Conservation (phyloP, 1,140 invertebrate species). For the Heterodera carotae region DNA sequence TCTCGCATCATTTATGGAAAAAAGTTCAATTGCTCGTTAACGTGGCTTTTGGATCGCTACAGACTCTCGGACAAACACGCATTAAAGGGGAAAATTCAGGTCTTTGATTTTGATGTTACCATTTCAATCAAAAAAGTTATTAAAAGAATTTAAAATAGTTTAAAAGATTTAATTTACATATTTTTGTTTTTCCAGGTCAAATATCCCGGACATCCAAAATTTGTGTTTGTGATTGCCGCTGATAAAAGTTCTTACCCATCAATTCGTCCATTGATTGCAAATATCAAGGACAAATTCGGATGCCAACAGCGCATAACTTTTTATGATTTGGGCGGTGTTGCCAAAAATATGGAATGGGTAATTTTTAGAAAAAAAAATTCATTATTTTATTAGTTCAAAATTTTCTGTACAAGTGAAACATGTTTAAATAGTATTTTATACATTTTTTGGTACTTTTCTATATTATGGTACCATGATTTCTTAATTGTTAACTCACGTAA, state of each 20-base stretch:
- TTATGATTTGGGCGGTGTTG: slow-evolving; percentile 26
- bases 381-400: not conserved
- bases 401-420: too few species aligned
- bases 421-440: too few species aligned
- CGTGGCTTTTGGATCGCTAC: not conserved
- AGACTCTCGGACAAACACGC: not conserved
- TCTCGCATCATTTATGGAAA: too few species aligned
- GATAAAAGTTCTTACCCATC: not conserved
- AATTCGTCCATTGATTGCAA: not conserved
- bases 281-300: not conserved
- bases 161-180: too few species aligned
- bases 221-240: slow-evolving; percentile 5
- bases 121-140: too few species aligned
- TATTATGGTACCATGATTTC: too few species aligned
- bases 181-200: slow-evolving; percentile 3
- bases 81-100: not conserved
- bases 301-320: slow-evolving; percentile 31
- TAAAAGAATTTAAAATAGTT: not conserved
- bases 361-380: not conserved
- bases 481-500: too few species aligned
- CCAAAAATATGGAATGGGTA: slow-evolving; percentile 23
- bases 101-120: not conserved
- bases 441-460: too few species aligned
- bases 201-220: not conserved
- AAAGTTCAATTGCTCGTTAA: too few species aligned